A percentile compares a stretch with the other conserved stretches of the same genome.
phyloP scores from a whole-genome alignment of 1,140 invertebrate genomes.

The Macrosteles quadrilineatus region DNA sequence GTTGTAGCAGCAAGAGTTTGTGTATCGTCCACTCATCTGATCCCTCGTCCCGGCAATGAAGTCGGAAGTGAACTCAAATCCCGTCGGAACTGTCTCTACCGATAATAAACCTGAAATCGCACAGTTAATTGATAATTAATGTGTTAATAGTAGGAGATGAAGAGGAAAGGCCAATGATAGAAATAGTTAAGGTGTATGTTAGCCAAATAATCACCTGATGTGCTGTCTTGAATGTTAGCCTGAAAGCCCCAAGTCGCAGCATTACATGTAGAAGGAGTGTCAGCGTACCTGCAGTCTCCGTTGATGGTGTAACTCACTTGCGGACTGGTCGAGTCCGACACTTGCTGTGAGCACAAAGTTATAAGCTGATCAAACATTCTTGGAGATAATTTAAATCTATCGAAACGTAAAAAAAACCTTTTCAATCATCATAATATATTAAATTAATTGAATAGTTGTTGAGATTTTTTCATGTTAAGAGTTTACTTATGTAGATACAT shows the following conservation, averaged over 20 bases:
- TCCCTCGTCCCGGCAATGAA: constrained; percentile 38
- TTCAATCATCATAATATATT: no score
- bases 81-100: constrained; percentile 35
- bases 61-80: constrained; percentile 33
- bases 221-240: constrained; percentile 34
- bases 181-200: no score
- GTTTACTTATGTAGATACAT: no score
- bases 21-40: constrained; percentile 35
- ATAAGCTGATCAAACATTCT: no score
- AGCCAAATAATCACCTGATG: constrained; percentile 39
- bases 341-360: constrained; percentile 16
- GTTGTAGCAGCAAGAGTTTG: constrained; percentile 37
- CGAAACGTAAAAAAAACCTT: no score
- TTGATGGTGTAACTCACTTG: constrained; percentile 38
- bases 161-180: no score
- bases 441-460: no score
- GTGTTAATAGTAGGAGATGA: no score
- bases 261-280: constrained; percentile 35
- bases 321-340: constrained; percentile 34
- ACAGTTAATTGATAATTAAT: no score
- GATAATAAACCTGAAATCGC: constrained; percentile 36
- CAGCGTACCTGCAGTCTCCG: constrained; percentile 37
- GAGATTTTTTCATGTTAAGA: no score
- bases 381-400: no score
- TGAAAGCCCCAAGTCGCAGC: constrained; percentile 36